Conservation (phyloP, 2,797 vertebrate species). For the Sebastes taczanowskii region DNA sequence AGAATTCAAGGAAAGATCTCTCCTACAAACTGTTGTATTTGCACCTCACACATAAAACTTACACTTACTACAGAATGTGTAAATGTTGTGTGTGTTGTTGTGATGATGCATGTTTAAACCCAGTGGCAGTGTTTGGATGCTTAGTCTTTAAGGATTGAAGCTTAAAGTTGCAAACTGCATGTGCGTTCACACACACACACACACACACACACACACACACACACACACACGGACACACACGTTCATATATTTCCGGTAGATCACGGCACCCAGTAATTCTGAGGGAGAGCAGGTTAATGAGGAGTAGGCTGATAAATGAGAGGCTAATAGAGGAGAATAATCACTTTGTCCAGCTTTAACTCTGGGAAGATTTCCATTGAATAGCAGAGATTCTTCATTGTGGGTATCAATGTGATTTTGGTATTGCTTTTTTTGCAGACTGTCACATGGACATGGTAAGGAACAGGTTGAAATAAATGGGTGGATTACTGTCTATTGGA, state of each 20-base stretch:
- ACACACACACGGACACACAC: not conserved
- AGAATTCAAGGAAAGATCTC: not conserved
- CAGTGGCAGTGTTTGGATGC: not conserved
- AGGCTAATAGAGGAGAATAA: constrained; percentile 33
- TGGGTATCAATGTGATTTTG: constrained; percentile 14
- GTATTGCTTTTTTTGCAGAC: constrained; percentile 5
- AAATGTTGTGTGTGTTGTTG: not conserved
- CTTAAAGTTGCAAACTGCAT: not conserved
- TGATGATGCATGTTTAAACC: not conserved
- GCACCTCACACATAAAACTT: not conserved
- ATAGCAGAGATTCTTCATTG: constrained; percentile 33
- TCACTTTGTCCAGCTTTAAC: constrained; percentile 34
- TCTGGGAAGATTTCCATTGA: constrained; percentile 1
- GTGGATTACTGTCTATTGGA: not conserved
- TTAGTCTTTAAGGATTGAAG: not conserved
- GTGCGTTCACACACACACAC: not conserved
- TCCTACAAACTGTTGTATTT: not conserved
- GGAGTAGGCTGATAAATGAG: constrained; percentile 53
- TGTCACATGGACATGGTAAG: not conserved
- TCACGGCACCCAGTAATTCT: not conserved
- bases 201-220: not conserved
- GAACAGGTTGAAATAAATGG: not conserved
- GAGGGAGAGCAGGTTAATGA: constrained; percentile 33
- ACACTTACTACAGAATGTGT: not conserved
- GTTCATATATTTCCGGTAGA: not conserved